Conservation (phyloP, 1,140 invertebrate genomes). For the Aethina tumida region DNA sequence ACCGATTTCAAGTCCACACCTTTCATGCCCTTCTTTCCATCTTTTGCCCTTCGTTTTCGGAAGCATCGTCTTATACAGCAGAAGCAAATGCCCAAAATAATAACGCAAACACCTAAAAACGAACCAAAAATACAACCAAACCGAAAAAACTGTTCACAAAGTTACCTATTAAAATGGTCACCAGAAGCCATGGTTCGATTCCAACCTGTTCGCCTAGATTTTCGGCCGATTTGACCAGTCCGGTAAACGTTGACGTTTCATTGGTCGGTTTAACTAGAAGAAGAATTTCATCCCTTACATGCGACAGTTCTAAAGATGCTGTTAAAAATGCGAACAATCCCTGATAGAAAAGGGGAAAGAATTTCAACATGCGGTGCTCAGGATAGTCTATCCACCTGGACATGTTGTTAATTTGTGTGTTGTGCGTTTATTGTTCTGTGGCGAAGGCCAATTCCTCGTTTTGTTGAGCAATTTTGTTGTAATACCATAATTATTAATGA, state of each 20-base stretch:
- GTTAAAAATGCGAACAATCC: too few species aligned
- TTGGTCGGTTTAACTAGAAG: constrained; percentile 19
- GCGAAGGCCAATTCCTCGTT: too few species aligned
- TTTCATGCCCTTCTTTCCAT: constrained; percentile 92
- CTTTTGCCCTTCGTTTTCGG: constrained; percentile 87
- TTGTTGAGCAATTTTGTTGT: too few species aligned
- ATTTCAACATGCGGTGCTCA: too few species aligned
- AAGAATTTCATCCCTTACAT: too few species aligned
- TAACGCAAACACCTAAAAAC: constrained; percentile 54
- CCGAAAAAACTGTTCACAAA: neutral
- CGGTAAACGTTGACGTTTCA: constrained; percentile 9
- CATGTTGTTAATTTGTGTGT: too few species aligned
- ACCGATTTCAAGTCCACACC: constrained; percentile 95
- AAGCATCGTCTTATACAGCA: constrained; percentile 93
- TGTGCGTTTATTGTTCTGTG: too few species aligned
- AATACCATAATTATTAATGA: too few species aligned
- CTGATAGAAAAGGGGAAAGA: too few species aligned
- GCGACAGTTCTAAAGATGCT: too few species aligned
- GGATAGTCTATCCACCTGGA: too few species aligned
- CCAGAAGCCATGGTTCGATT: constrained; percentile 61
- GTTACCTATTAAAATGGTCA: constrained; percentile 59
- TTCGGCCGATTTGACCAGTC: constrained; percentile 31
- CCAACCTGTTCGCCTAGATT: constrained; percentile 51
- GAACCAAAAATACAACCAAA: too few species aligned
- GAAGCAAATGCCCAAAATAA: constrained; percentile 82